Base-by-base conservation (phyloP, 1,140 invertebrate species). In the Bradynema listronoti region DNA sequence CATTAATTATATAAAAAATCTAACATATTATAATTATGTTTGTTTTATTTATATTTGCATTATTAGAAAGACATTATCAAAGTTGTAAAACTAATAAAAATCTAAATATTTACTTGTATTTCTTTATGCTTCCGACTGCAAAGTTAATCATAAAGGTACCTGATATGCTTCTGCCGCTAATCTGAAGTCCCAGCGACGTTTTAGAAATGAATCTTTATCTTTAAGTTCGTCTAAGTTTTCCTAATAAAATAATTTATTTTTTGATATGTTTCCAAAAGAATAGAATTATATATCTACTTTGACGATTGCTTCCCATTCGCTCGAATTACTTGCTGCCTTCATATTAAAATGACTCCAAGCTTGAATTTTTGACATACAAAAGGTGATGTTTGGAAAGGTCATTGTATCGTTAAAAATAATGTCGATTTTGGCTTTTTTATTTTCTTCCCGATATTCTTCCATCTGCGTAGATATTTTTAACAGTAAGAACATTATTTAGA, bases 281-380 rank as follows among this genome's bases (percentile, higher is more conserved):
- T 39, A n/a, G 14, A 34, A 1, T 2, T 25, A 6, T 39, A 5
- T 7, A 39, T 34, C 27, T n/a, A 59, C 19, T 25, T 65, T 25
- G 14, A 47, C 50, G 11, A 30, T 32, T 7, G 19, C 24, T 30
- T 61, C 33, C n/a, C 22, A 32, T 45, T 47, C 30, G 14, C 9
- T 19, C 25, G 27, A 24, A 29, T 46, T 27, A 32, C 34, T 46
- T 16, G 16, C n/a, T 62, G 22, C 27, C 16, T 19, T 50, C 16
- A 59, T 2, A n/a, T 67, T 69, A 47, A 67, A 69, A 32, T 68
- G 65, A 36, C 66, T 65, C 59, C 58, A 64, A 11, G 66, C 66
- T 46, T 68, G 63, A 3, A 51, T 49, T 39, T 69, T 67, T 25
- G 47, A 50, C 52, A 69, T 67, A 63, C 61, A 63, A 43, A 63